Conservation (phyloP, 2,113 vertebrate species). For the Cygnus buccinator region DNA sequence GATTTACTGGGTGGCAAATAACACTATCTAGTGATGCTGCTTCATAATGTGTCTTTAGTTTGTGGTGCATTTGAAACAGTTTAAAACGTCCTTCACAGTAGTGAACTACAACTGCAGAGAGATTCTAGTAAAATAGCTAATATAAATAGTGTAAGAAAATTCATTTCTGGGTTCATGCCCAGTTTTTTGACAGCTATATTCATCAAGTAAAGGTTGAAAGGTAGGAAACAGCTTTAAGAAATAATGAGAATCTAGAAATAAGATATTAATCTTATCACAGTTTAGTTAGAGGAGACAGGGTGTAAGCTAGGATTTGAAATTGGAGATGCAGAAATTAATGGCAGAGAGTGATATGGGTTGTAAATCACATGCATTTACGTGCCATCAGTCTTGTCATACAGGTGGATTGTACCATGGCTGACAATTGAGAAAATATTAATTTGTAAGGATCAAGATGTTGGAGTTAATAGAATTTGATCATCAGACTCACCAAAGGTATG, state of each 20-base stretch:
- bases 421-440: conserved; percentile 41
- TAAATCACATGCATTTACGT: conserved; percentile 62
- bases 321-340: conserved; percentile 69
- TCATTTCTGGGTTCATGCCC: conserved; percentile 18
- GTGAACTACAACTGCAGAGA: neutral
- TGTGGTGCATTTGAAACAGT: neutral
- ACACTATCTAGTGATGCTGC: neutral
- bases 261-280: conserved; percentile 64
- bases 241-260: conserved; percentile 67
- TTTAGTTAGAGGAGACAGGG: conserved; percentile 59
- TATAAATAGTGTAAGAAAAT: conserved; percentile 37
- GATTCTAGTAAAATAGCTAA: neutral
- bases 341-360: conserved; percentile 27
- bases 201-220: conserved; percentile 63
- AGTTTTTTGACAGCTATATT: conserved; percentile 69
- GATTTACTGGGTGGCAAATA: neutral
- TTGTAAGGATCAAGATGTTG: conserved; percentile 10
- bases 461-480: conserved; percentile 29
- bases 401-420: conserved; percentile 34
- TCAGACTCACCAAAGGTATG: neutral
- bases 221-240: conserved; percentile 66
- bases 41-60: neutral
- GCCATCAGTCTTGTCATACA: neutral
- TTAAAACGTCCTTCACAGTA: neutral
- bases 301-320: conserved; percentile 65